Conservation (phyloP, 1,140 invertebrate genomes). For the Caenorhabditis tropicalis region DNA sequence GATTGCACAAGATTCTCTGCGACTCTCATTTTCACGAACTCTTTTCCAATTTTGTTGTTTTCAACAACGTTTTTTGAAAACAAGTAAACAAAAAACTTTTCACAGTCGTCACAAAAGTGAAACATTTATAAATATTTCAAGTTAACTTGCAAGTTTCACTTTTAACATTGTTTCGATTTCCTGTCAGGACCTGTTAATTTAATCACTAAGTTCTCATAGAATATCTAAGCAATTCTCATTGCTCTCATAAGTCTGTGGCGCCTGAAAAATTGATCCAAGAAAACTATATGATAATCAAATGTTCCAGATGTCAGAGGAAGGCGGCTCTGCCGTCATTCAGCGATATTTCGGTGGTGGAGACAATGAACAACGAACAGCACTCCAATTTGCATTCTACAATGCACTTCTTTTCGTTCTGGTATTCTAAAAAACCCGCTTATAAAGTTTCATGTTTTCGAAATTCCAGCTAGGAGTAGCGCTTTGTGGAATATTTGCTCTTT, state of each 20-base stretch:
- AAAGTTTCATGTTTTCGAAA: neutral
- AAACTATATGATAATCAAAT: too few species aligned
- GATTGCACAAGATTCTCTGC: neutral
- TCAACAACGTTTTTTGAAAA: conserved; percentile 9
- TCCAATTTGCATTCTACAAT: conserved; percentile 58
- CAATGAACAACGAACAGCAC: conserved; percentile 50
- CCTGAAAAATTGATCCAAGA: too few species aligned
- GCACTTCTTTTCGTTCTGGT: conserved; percentile 57
- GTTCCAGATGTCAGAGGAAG: neutral
- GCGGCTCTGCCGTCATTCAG: conserved; percentile 5
- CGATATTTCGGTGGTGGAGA: neutral
- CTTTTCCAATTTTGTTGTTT: neutral
- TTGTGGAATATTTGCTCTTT: conserved; percentile 81
- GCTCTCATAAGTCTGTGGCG: too few species aligned
- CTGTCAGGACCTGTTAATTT: too few species aligned
- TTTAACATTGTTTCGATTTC: too few species aligned
- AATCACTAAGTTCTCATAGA: too few species aligned
- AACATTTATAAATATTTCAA: too few species aligned
- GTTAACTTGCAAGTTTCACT: too few species aligned
- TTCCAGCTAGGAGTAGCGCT: conserved; percentile 73
- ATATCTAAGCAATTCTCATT: too few species aligned
- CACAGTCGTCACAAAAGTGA: too few species aligned
- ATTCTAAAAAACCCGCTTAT: neutral
- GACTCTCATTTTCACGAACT: neutral
- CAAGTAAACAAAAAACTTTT: neutral